Percentiles rank a stretch among this genome's conserved stretches.
These are phyloP conservation scores for Diglossa cyanea DNA, from an alignment of 2,797 vertebrate genomes.

Conservation along the genomic window DNA sequence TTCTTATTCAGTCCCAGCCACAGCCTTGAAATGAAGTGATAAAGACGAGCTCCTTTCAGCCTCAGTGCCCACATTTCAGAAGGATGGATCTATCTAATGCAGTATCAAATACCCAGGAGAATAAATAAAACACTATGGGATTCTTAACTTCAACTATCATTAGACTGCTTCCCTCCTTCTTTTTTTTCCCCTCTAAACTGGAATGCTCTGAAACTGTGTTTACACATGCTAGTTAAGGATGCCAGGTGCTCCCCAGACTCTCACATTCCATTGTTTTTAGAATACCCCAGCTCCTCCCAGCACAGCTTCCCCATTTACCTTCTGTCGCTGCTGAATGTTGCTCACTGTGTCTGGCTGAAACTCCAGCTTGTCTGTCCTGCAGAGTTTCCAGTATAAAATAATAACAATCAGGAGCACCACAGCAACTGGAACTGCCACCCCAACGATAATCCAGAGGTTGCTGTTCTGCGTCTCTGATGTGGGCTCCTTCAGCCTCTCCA, in stretches of 20 bases:
- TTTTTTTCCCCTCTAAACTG: not conserved
- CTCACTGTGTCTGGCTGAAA: slow-evolving; percentile 95
- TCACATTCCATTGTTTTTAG: not conserved
- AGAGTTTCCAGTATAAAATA: slow-evolving; percentile 98
- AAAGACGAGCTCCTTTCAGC: slow-evolving; percentile 6
- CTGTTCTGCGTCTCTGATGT: slow-evolving; percentile 86
- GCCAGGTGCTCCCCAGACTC: not conserved
- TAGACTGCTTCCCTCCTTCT: not conserved
- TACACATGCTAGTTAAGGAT: not conserved
- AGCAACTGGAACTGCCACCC: slow-evolving; percentile 89
- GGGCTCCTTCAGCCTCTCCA: slow-evolving; percentile 83
- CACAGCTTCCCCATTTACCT: slow-evolving; percentile 78
- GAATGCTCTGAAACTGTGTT: not conserved
- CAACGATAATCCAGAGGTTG: slow-evolving; percentile 92
- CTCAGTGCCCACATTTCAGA: not conserved
- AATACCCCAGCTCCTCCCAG: not conserved
- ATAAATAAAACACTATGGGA: not conserved
- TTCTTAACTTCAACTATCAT: not conserved
- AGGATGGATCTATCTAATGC: not conserved
- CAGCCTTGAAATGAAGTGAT: slow-evolving; percentile 34
- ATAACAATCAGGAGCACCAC: slow-evolving; percentile 90
- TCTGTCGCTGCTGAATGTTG: slow-evolving; percentile 95
- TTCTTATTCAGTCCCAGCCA: not conserved
- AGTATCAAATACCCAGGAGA: not conserved
- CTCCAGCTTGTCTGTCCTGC: slow-evolving; percentile 94